phyloP scores from a whole-genome alignment of 2,797 vertebrate genomes.

The Potorous gilbertii region DNA sequence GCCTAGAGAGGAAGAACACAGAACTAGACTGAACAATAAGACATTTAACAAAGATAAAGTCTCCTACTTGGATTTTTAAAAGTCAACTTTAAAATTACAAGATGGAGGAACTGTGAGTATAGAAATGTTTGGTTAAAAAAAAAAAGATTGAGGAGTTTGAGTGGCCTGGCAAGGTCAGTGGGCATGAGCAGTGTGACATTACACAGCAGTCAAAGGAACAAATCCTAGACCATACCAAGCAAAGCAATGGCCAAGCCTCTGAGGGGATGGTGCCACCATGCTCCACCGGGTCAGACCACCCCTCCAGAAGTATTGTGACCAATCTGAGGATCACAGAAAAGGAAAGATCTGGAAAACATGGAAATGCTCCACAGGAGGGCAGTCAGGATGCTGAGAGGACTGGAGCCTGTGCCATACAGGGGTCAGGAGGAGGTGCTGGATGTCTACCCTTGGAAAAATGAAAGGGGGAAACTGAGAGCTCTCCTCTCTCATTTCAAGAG shows the following conservation, averaged over 20 bases:
- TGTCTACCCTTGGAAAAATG: background rate
- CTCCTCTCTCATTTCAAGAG: background rate
- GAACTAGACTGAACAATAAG: background rate
- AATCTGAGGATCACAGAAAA: background rate
- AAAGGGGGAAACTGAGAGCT: too few species aligned
- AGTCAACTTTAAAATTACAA: background rate
- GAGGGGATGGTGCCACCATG: too few species aligned
- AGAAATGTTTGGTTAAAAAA: background rate
- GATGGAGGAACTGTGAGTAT: background rate
- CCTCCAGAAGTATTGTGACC: background rate
- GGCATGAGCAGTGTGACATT: background rate
- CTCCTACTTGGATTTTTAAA: background rate
- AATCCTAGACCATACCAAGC: background rate
- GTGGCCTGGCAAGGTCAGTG: background rate
- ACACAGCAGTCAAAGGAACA: background rate
- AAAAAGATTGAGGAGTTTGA: background rate
- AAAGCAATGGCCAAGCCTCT: background rate
- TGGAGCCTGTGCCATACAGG: accelerated
- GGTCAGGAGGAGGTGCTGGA: background rate
- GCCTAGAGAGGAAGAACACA: background rate
- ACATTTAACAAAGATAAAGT: background rate
- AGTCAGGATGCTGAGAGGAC: too few species aligned
- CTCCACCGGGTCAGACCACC: background rate
- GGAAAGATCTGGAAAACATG: background rate
- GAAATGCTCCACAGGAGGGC: background rate